Base-by-base conservation (phyloP, 53 echinoderm and acorn worm species). In the Hippasteria phrygiana region DNA sequence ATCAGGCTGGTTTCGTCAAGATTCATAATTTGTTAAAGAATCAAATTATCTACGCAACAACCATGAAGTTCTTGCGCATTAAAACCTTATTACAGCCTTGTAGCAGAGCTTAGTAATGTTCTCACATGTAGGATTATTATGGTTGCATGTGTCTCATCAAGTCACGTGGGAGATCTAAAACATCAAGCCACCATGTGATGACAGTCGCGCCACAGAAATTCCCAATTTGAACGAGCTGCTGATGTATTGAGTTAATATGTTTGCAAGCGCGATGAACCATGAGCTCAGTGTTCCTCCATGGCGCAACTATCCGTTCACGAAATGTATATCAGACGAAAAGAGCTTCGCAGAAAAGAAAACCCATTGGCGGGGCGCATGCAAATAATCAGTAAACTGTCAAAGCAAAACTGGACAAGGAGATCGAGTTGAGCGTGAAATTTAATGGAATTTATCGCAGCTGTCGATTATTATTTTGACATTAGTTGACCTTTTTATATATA, bases 221-320 rank as follows among this genome's bases (percentile, higher is more conserved):
- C 59, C 59, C 59, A 59, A 59, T 24, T 59, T 3, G 59, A 20
- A 3, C 59, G 5, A 22, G 26, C 59, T 59, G 59, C 26, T 26
- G 26, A 59, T 59, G n/a, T n/a, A 59, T 59, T 59, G 26, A 59
- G 59, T 59, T 59, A 59, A 59, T 59, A 59, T 59, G 6, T 24
- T 59, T 59, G n/a, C 59, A 59, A 6, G 26, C 59, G 59, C 59
- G 59, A 59, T 26, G 59, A 59, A 59, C 59, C 59, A 26, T 59
- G 59, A 3, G 26, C 54, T 16, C 54, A 16, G 54, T 54, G n/a
- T n/a, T n/a, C n/a, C n/a, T n/a, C n/a, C n/a, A n/a, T n/a, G n/a
- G n/a, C n/a, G 54, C 59, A 26, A 18, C 20, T 26, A 59, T n/a
- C 59, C 1, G 26, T 22, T 1, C 3, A 59, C 3, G 3, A 59